A percentile compares a stretch with the other conserved stretches of the same genome.
Conservation (phyloP, 2,113 vertebrate species). For the Crotalus horridus region DNA sequence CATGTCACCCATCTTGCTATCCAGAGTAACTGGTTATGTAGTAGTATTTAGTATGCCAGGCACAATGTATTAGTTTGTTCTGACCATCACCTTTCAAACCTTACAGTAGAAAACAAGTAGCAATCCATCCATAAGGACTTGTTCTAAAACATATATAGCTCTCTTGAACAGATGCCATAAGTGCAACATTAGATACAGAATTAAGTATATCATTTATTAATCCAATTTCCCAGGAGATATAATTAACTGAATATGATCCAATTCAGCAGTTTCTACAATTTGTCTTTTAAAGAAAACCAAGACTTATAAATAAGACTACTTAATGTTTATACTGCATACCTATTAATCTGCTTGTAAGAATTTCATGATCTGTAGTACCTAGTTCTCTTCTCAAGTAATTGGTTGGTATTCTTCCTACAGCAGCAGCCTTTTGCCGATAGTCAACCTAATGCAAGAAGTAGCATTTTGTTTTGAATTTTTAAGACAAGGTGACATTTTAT, state of each 20-base stretch:
- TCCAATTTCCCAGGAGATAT: background rate
- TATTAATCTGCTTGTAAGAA: constrained; percentile 94
- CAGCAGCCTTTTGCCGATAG: constrained; percentile 95
- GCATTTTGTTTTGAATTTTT: background rate
- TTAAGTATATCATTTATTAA: background rate
- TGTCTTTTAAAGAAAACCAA: background rate
- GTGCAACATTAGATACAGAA: background rate
- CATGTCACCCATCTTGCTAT: background rate
- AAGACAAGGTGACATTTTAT: background rate
- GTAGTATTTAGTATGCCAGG: background rate
- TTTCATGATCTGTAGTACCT: constrained; percentile 88
- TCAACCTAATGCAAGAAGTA: constrained; percentile 80
- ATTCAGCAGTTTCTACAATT: background rate
- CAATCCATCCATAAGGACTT: background rate
- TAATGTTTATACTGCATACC: constrained; percentile 65
- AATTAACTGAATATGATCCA: background rate
- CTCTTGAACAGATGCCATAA: background rate
- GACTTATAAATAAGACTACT: background rate
- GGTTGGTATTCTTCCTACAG: constrained; percentile 96
- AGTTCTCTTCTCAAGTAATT: constrained; percentile 92
- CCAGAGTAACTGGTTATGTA: background rate
- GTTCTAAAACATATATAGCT: background rate
- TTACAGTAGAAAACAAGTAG: background rate
- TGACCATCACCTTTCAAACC: background rate
- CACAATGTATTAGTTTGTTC: background rate